A percentile compares a stretch with the other conserved stretches of the same genome.
These are phyloP conservation scores for Dysdera silvatica DNA, from an alignment of 1,140 invertebrate genomes.

Conservation along the genomic window DNA sequence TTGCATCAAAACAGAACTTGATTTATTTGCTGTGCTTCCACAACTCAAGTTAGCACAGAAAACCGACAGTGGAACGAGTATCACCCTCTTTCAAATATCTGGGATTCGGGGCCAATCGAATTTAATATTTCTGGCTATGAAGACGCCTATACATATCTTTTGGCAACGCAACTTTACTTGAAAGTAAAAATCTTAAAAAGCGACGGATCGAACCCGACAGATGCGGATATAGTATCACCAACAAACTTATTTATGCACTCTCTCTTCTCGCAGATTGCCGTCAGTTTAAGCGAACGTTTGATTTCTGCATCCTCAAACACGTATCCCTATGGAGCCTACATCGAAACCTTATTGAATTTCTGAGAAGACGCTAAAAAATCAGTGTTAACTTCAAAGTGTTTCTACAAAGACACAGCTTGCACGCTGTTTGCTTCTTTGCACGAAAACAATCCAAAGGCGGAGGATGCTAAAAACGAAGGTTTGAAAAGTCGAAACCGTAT, in stretches of 20 bases:
- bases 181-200: not conserved
- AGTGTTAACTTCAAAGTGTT: not conserved
- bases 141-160: no score
- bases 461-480: not conserved
- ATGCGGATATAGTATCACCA: no score
- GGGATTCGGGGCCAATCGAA: no score
- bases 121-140: no score
- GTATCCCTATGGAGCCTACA: not conserved
- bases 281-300: not conserved
- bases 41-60: no score
- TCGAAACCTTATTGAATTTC: conserved; percentile 9
- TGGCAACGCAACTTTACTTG: conserved; percentile 1
- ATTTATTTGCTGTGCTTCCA: not conserved
- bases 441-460: not conserved
- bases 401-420: conserved; percentile 5
- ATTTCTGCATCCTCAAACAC: not conserved
- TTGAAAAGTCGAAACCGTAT: not conserved
- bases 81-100: no score
- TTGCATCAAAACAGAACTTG: not conserved
- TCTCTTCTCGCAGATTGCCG: no score
- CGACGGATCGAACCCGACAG: no score
- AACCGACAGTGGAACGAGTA: no score
- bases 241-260: no score
- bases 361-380: not conserved
- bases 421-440: no score